phyloP scores from a whole-genome alignment of 2,113 vertebrate genomes.

The Piprites chloris region DNA sequence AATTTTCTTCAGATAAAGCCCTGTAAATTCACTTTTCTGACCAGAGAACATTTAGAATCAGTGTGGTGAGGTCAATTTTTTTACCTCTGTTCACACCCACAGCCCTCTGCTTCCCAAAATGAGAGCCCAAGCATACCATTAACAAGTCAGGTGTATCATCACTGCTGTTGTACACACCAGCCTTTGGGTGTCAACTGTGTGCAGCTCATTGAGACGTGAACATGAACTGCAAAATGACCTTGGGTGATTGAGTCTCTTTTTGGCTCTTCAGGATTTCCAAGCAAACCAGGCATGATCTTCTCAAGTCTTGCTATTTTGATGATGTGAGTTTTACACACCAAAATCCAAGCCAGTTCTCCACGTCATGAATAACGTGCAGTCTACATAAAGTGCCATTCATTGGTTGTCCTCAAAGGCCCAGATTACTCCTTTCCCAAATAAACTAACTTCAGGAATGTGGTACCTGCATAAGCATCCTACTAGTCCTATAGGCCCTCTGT shows the following conservation, averaged over 20 bases:
- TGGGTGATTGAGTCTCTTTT: neutral
- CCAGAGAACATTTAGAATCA: neutral
- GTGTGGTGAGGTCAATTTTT: neutral
- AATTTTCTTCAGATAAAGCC: neutral
- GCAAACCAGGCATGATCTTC: neutral
- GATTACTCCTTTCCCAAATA: neutral
- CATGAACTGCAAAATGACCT: neutral
- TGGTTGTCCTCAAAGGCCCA: neutral
- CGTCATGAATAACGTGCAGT: neutral
- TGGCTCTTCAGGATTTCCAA: neutral
- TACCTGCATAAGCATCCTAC: neutral
- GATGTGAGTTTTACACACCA: fast-evolving
- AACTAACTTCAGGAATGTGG: neutral
- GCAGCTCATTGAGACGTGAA: neutral
- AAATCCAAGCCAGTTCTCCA: neutral
- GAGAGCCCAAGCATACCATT: neutral
- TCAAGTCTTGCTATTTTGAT: neutral
- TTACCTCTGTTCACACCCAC: neutral
- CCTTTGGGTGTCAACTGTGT: neutral
- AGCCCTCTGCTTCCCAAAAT: neutral
- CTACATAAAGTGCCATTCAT: neutral
- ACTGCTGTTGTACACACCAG: neutral
- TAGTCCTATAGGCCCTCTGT: neutral
- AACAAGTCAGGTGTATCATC: fast-evolving
- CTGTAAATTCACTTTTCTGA: neutral